Percentiles rank a stretch among this genome's conserved stretches.
These are phyloP conservation scores for Calliopsis andreniformis DNA, from an alignment of 1,140 invertebrate genomes.

Conservation along the genomic window DNA sequence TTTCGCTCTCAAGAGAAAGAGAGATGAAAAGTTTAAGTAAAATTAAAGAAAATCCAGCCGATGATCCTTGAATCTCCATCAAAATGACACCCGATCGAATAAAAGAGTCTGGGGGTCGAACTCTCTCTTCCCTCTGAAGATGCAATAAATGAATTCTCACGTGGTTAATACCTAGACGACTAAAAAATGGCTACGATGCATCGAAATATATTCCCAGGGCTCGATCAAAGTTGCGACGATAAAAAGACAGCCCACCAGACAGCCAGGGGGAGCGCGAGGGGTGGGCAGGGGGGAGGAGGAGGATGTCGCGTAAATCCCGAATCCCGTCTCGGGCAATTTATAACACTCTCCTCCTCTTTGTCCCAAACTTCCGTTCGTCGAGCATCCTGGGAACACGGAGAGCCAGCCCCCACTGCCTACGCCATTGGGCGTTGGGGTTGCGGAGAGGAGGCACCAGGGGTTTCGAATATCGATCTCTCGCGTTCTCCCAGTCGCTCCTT, in stretches of 20 bases:
- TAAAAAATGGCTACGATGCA: background rate
- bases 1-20: no score
- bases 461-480: constrained; percentile 80
- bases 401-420: constrained; percentile 62
- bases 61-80: no score
- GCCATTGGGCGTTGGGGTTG: constrained; percentile 68
- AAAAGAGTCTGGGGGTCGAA: no score
- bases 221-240: constrained; percentile 10
- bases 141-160: no score
- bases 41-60: no score
- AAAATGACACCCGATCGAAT: no score
- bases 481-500: constrained; percentile 65
- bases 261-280: background rate
- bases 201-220: background rate
- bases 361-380: constrained; percentile 53
- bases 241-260: constrained; percentile 22
- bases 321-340: constrained; percentile 56
- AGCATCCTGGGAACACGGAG: constrained; percentile 55
- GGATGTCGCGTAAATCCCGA: constrained; percentile 53
- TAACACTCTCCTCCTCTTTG: constrained; percentile 62
- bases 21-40: no score
- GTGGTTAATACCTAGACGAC: background rate
- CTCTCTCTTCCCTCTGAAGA: no score
- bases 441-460: constrained; percentile 51
- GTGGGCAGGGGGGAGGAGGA: background rate